Evolutionary conservation across 2,888 invertebrate species (phyloP), one percentile per base, ranked within the genome.

Genomic region (Drosophila kuntzei): DNA sequence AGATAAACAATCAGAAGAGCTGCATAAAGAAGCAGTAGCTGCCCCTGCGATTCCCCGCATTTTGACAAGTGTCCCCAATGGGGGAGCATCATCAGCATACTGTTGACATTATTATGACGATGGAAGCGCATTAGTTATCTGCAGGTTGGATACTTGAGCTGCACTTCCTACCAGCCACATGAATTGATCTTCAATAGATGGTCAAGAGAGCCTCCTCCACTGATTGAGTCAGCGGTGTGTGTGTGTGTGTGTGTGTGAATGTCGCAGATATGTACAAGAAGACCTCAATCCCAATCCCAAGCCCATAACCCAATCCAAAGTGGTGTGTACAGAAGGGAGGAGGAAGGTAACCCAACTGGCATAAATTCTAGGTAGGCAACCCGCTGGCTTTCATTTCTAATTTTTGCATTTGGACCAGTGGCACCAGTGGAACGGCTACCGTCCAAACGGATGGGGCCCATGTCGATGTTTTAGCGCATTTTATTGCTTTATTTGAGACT

Each of bases 401-500:
- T 84, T 87, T 87, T 72, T 88, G 81, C 87, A 88, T 82, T 86
- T 83, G 80, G 80, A 76, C 68, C 77, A 87, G 60, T 67, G 83
- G 44, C 71, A n/a, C n/a, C n/a, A n/a, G n/a, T n/a, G 57, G 60
- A 61, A 64, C 65, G 63, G 74, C 74, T 75, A 78, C 74, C 79
- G 74, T 76, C 66, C 63, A 44, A 16, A 51, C 54, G 44, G 25
- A 47, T 18, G 32, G 39, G 39, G 29, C 27, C 74, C 71, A 83
- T 87, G 89, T 73, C 84, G 74, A 83, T 83, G 89, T 68, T 80
- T 87, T 87, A 73, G 81, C 76, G 70, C 71, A 79, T 79, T 85
- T 89, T 89, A 89, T 86, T 89, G 85, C 85, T 85, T 89, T 83
- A 89, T 85, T 89, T 88, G 70, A 72, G 86, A 80, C 57, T 84